phyloP scores from a whole-genome alignment of 2,888 invertebrate species.

The Escarpia spicata region DNA sequence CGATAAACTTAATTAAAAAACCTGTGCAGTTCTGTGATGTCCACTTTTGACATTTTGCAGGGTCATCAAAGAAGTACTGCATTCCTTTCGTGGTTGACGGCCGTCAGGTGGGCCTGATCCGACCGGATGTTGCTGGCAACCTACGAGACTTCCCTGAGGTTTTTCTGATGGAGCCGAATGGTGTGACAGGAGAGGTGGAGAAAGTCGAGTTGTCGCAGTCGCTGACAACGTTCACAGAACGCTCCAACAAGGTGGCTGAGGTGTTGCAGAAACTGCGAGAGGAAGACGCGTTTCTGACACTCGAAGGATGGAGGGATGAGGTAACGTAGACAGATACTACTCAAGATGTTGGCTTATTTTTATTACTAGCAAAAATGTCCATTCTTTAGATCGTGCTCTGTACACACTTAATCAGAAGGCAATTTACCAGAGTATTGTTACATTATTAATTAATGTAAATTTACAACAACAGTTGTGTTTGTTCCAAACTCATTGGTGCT shows the following conservation, averaged over 20 bases:
- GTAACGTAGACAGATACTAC: constrained; percentile 65
- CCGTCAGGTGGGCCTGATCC: constrained; percentile 87
- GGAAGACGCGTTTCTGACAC: constrained; percentile 78
- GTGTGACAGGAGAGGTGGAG: constrained; percentile 29
- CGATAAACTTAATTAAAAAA: background rate
- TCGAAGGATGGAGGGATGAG: constrained; percentile 89
- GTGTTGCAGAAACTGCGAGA: constrained; percentile 81
- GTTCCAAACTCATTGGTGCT: too few relatives aligned
- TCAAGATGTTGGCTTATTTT: background rate
- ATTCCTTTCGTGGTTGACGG: constrained; percentile 89
- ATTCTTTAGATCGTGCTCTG: background rate
- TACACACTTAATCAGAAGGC: too few relatives aligned
- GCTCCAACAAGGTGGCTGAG: constrained; percentile 80
- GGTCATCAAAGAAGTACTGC: constrained; percentile 81
- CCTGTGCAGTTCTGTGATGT: background rate
- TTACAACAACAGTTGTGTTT: too few relatives aligned
- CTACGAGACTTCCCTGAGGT: constrained; percentile 84
- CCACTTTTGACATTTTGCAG: constrained; percentile 66
- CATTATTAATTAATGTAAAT: background rate
- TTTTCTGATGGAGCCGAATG: constrained; percentile 41
- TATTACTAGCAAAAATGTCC: background rate
- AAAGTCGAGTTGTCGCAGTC: constrained; percentile 26
- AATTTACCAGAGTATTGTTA: too few relatives aligned
- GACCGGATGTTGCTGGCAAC: constrained; percentile 81
- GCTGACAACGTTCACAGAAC: constrained; percentile 84